Evolutionary conservation across 2,113 vertebrate species (phyloP).

Genomic region (Monarcha castaneiventris): DNA sequence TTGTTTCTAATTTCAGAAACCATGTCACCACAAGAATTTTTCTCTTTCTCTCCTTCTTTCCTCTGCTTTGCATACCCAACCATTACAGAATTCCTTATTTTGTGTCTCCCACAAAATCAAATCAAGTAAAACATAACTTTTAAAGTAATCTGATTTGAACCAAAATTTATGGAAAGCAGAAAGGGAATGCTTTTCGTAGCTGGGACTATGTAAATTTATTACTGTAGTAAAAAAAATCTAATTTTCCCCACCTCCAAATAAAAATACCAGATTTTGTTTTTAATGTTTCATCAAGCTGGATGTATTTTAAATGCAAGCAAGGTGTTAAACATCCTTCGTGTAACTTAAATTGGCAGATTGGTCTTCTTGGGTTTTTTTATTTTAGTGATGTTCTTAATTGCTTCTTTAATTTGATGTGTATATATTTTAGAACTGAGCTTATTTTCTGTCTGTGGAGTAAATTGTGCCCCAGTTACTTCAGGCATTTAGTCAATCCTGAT

Average conservation of each 20-base stretch:
- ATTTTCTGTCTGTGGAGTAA: background rate
- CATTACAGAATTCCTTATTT: background rate
- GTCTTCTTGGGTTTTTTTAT: background rate
- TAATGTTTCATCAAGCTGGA: background rate
- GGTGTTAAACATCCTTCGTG: background rate
- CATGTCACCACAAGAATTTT: background rate
- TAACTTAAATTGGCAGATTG: background rate
- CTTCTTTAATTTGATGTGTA: background rate
- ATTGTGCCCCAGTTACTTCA: background rate
- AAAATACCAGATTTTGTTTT: background rate
- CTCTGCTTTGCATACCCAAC: constrained; percentile 18
- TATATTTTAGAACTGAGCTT: background rate
- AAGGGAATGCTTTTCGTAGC: constrained; percentile 56
- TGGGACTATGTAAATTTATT: background rate
- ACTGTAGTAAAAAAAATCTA: background rate
- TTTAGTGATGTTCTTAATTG: background rate
- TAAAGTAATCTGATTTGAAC: background rate
- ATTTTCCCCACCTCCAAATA: background rate
- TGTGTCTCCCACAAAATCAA: background rate
- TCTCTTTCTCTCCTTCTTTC: constrained; percentile 62
- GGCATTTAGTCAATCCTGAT: background rate
- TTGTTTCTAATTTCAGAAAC: constrained; percentile 20
- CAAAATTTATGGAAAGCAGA: constrained; percentile 39
- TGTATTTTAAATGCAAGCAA: background rate
- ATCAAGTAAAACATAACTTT: background rate